These are phyloP conservation scores for Xyliphius kryptos DNA, from an alignment of 2,113 vertebrate genomes.

Conservation along the genomic window DNA sequence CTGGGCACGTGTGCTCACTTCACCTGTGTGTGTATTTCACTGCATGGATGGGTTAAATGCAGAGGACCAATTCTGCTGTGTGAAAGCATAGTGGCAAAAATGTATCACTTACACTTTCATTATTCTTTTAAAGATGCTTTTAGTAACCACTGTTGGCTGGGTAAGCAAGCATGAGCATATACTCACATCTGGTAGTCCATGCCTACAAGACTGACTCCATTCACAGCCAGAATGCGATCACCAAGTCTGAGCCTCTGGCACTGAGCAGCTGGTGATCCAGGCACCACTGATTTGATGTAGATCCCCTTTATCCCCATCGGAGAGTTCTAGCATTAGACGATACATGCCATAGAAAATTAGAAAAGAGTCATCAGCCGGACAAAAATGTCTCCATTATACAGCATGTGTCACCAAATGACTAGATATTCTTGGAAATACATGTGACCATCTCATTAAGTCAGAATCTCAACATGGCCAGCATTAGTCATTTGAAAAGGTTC, in stretches of 20 bases:
- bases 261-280: constrained; percentile 60
- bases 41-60: too few relatives aligned
- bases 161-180: too few relatives aligned
- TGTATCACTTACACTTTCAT: too few relatives aligned
- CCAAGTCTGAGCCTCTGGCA: constrained; percentile 57
- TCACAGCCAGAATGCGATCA: constrained; percentile 69
- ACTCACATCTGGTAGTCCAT: constrained; percentile 65
- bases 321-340: constrained; percentile 51
- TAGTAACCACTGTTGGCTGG: too few relatives aligned
- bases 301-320: constrained; percentile 61
- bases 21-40: too few relatives aligned
- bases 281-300: constrained; percentile 68
- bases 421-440: constrained; percentile 17
- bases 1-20: too few relatives aligned
- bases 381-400: too few relatives aligned
- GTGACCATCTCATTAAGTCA: constrained; percentile 1
- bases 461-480: constrained; percentile 5
- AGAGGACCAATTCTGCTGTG: too few relatives aligned
- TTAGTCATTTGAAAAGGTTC: constrained; percentile 14
- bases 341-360: background rate
- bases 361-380: background rate
- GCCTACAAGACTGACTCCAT: constrained; percentile 66
- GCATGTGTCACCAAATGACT: background rate
- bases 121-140: too few relatives aligned
- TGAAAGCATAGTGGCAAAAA: too few relatives aligned